These are phyloP conservation scores for Tridacna gigas DNA, from an alignment of 2,888 invertebrate species.

Conservation along the genomic window DNA sequence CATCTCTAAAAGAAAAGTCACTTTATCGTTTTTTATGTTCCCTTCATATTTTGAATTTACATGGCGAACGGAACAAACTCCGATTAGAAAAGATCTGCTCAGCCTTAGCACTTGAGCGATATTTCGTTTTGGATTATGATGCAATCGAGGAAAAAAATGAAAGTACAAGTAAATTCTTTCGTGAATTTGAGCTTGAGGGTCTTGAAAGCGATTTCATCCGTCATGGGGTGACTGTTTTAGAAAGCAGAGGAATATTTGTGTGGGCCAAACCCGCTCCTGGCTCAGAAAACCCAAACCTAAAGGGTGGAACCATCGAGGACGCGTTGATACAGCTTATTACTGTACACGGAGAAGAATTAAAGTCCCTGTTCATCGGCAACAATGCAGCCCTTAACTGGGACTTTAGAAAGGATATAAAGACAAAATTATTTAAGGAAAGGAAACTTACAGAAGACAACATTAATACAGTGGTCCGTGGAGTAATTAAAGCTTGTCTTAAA, in stretches of 20 bases:
- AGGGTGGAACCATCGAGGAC: conserved; percentile 17
- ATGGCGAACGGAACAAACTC: conserved; percentile 16
- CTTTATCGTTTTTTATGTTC: neutral
- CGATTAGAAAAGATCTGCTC: neutral
- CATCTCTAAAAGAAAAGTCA: neutral
- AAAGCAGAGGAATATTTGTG: conserved; percentile 13
- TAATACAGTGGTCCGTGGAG: neutral
- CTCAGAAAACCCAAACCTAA: neutral
- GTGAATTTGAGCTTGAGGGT: neutral
- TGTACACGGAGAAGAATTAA: neutral
- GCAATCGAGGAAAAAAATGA: neutral
- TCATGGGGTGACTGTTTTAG: neutral
- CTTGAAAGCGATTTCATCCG: neutral
- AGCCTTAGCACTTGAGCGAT: neutral
- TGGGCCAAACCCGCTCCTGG: neutral
- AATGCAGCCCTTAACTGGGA: conserved; percentile 7
- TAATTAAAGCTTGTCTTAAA: neutral
- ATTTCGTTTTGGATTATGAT: conserved; percentile 20
- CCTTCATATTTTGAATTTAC: conserved; percentile 7
- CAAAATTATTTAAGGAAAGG: neutral
- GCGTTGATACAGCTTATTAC: neutral
- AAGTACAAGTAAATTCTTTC: conserved; percentile 5
- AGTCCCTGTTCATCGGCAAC: neutral
- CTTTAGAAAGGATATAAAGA: neutral
- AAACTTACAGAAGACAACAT: conserved; percentile 7